These are phyloP conservation scores for Cyphomyrus plagiostoma DNA, from an alignment of 2,113 vertebrate species.

Conservation along the genomic window DNA sequence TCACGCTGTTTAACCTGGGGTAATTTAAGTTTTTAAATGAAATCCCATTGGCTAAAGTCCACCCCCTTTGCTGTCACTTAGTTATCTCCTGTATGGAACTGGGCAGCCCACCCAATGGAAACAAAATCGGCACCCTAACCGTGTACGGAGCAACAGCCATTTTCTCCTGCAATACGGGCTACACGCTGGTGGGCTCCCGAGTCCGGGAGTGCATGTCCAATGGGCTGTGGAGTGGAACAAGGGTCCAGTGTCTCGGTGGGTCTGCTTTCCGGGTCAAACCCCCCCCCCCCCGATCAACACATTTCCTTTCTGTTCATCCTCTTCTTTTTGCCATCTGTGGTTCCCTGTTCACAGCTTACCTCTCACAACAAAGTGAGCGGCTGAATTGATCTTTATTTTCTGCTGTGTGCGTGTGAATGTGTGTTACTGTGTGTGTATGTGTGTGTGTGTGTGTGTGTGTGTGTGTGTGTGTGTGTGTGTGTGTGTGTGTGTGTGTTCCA, in stretches of 20 bases:
- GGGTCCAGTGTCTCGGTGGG: slow-evolving; percentile 87
- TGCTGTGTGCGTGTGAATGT: neutral
- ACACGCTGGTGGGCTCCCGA: slow-evolving; percentile 88
- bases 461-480: neutral
- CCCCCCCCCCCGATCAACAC: neutral
- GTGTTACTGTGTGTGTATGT: neutral
- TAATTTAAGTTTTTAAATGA: neutral
- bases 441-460: neutral
- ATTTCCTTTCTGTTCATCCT: neutral
- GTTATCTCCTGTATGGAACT: slow-evolving; percentile 94
- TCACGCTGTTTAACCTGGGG: neutral
- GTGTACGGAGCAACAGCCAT: slow-evolving; percentile 87
- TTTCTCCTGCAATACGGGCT: slow-evolving; percentile 95
- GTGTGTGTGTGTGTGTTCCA: neutral
- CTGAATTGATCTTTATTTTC: neutral
- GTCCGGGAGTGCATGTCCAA: slow-evolving; percentile 95
- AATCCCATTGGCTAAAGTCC: neutral
- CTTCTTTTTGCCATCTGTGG: neutral
- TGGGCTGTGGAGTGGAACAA: slow-evolving; percentile 90
- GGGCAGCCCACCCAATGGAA: slow-evolving; percentile 81
- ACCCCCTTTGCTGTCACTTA: slow-evolving; percentile 44
- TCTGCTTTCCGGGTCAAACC: neutral
- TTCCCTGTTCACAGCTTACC: neutral
- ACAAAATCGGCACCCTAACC: slow-evolving; percentile 89
- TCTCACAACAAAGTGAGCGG: neutral